Evolutionary conservation across 1,140 invertebrate genomes (phyloP).

Genomic region (Lanistes nyassanus): DNA sequence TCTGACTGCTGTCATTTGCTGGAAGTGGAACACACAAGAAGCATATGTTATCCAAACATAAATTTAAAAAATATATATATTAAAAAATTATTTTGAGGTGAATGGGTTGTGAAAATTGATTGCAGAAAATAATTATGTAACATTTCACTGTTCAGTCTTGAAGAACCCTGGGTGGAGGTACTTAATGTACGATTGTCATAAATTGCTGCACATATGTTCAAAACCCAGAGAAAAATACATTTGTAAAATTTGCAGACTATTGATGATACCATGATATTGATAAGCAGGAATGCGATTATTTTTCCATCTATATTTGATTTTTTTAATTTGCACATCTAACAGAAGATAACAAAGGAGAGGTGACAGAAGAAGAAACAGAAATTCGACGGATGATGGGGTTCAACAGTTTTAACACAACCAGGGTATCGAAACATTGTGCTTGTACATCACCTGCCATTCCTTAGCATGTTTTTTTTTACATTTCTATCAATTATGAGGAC

Average conservation of each 20-base stretch:
- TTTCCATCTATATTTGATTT: neutral
- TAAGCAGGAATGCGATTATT: neutral
- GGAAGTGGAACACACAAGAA: no score
- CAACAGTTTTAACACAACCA: constrained; percentile 13
- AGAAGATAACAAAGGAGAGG: constrained; percentile 1
- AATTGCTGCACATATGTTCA: neutral
- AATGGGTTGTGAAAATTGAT: no score
- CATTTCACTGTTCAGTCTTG: no score
- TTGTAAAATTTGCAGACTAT: neutral
- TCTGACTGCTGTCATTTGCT: no score
- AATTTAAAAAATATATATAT: no score
- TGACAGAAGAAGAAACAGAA: constrained; percentile 8
- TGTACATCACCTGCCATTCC: no score
- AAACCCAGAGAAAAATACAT: neutral
- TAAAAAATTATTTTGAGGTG: no score
- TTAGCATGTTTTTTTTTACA: no score
- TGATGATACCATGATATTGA: neutral
- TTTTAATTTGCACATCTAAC: neutral
- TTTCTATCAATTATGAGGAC: no score
- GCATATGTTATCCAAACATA: no score
- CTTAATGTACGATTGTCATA: neutral
- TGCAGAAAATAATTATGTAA: no score
- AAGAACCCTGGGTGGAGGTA: no score
- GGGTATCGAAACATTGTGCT: constrained; percentile 3
- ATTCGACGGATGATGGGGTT: constrained; percentile 13